A percentile compares a stretch with the other conserved stretches of the same genome.
These are phyloP conservation scores for Drosophila elegans DNA, from an alignment of 1,140 invertebrate genomes.

Conservation along the genomic window DNA sequence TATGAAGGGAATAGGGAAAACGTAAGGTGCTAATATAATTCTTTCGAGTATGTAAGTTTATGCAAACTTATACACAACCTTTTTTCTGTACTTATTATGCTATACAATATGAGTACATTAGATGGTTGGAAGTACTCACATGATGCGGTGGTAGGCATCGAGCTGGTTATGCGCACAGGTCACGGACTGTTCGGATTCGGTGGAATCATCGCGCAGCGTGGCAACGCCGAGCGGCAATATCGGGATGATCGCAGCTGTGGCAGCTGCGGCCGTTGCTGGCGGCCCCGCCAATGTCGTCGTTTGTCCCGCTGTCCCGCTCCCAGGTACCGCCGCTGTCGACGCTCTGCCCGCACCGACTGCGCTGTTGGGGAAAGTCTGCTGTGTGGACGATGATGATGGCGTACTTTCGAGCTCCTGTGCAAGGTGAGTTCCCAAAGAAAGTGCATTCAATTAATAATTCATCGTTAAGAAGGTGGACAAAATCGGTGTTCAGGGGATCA, in stretches of 20 bases:
- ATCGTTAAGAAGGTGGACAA: conserved; percentile 4
- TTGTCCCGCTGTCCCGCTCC: conserved; percentile 63
- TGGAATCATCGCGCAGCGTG: conserved; percentile 85
- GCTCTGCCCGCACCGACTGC: conserved; percentile 17
- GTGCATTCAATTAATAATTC: neutral
- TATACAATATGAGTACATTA: no score
- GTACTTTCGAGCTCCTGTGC: conserved; percentile 75
- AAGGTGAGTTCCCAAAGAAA: conserved; percentile 1
- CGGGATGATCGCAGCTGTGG: conserved; percentile 84
- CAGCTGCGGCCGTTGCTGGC: conserved; percentile 84
- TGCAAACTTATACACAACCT: no score
- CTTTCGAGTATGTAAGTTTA: no score
- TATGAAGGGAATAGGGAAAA: no score
- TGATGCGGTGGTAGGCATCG: conserved; percentile 84
- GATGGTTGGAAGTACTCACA: conserved; percentile 66
- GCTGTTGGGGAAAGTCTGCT: conserved; percentile 37
- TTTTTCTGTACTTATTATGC: no score
- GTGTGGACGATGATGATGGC: conserved; percentile 70
- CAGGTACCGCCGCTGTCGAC: conserved; percentile 1
- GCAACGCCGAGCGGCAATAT: conserved; percentile 84
- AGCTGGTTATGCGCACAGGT: conserved; percentile 79
- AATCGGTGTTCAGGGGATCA: conserved; percentile 2
- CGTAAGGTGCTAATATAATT: no score
- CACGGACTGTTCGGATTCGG: conserved; percentile 84
- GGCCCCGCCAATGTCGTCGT: conserved; percentile 83